Conservation (phyloP, 2,888 invertebrate genomes). For the Pristionchus maxplancki region DNA sequence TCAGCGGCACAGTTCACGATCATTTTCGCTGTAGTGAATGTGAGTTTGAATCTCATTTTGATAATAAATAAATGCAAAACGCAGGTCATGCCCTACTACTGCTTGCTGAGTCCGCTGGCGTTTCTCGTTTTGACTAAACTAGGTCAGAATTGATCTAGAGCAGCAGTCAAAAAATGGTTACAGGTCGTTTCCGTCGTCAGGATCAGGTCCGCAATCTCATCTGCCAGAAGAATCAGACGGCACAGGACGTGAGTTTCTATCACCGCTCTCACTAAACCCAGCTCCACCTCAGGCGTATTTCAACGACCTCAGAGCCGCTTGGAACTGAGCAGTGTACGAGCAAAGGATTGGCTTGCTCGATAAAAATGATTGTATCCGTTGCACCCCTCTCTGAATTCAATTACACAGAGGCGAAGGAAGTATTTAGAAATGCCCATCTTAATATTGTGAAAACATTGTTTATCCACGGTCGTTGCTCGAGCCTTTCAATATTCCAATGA, state of each 20-base stretch:
- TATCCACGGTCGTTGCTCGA: no score
- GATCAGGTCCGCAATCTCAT: neutral
- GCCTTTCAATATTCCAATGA: no score
- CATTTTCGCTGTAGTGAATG: neutral
- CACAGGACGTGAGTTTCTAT: neutral
- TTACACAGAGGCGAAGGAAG: no score
- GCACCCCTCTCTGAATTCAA: no score
- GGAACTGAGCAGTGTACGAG: neutral
- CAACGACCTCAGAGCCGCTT: neutral
- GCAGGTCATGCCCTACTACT: neutral
- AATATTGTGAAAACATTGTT: no score
- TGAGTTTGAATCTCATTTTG: neutral
- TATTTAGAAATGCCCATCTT: no score
- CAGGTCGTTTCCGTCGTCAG: neutral
- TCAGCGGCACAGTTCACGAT: neutral
- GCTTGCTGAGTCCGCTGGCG: neutral
- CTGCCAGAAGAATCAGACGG: neutral
- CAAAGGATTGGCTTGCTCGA: no score
- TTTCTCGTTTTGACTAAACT: neutral
- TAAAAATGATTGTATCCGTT: no score
- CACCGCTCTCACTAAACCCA: no score
- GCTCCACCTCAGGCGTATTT: neutral
- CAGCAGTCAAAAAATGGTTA: neutral
- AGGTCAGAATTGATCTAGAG: neutral
- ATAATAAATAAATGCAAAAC: no score